phyloP scores from a whole-genome alignment of 2,797 vertebrate genomes.

The Huso huso region DNA sequence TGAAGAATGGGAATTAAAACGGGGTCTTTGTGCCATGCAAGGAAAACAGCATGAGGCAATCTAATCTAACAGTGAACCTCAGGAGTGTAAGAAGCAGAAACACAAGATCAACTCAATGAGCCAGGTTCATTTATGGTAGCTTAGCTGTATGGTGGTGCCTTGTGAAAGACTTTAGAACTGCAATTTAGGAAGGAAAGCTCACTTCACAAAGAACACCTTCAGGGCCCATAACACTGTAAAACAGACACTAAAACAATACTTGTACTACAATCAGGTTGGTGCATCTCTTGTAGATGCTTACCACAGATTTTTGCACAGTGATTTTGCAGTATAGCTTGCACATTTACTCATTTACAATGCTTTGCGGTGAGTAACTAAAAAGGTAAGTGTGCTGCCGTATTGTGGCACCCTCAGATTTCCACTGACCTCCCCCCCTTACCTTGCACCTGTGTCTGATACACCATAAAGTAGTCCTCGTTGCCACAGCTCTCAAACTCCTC shows the following conservation, averaged over 20 bases:
- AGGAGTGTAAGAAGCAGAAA: background rate
- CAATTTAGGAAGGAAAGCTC: background rate
- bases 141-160: background rate
- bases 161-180: background rate
- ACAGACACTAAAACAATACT: too few relatives aligned
- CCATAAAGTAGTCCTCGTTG: slow-evolving; percentile 50
- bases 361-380: too few relatives aligned
- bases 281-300: too few relatives aligned
- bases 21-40: background rate
- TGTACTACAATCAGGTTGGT: too few relatives aligned
- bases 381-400: too few relatives aligned
- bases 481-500: slow-evolving; percentile 68
- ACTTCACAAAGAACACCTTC: background rate
- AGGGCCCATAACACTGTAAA: too few relatives aligned
- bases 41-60: background rate
- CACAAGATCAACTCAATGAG: background rate
- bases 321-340: too few relatives aligned
- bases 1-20: background rate
- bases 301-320: too few relatives aligned
- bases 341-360: too few relatives aligned
- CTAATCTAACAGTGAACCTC: background rate
- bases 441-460: slow-evolving; percentile 73
- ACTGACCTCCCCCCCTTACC: slow-evolving; percentile 36
- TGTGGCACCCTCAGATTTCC: too few relatives aligned
- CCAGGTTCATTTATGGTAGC: background rate